phyloP scores from a whole-genome alignment of 2,888 invertebrate genomes.

The Caenorhabditis angaria region DNA sequence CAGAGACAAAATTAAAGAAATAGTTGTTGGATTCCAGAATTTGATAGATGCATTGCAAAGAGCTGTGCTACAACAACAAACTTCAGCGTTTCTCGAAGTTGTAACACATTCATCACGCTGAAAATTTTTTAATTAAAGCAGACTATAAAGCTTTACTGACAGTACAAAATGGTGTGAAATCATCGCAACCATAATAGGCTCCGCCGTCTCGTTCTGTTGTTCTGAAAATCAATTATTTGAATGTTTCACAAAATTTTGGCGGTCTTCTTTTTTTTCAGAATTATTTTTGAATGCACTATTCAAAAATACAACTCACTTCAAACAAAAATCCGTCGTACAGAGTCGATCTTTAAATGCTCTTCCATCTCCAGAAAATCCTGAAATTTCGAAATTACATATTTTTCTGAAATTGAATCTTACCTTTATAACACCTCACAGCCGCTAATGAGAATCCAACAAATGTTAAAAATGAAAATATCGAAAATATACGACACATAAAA shows the following conservation, averaged over 20 bases:
- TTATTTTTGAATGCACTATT: neutral
- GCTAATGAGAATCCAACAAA: constrained; percentile 14
- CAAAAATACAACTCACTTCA: constrained; percentile 21
- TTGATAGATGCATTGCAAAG: constrained; percentile 28
- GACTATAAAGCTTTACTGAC: constrained; percentile 8
- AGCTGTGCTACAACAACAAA: constrained; percentile 39
- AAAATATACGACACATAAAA: constrained; percentile 22
- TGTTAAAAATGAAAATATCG: constrained; percentile 15
- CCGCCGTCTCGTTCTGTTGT: constrained; percentile 32
- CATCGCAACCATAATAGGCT: constrained; percentile 44
- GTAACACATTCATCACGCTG: constrained; percentile 41
- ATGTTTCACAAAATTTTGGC: neutral
- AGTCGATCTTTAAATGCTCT: constrained; percentile 38
- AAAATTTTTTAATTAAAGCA: constrained; percentile 3
- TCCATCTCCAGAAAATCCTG: constrained; percentile 42
- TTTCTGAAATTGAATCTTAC: constrained; percentile 5
- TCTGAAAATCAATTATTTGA: constrained; percentile 20
- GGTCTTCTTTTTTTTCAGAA: neutral
- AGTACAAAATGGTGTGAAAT: constrained; percentile 41
- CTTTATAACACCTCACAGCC: constrained; percentile 39
- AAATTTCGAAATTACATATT: neutral
- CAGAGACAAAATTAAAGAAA: neutral
- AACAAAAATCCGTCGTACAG: constrained; percentile 43
- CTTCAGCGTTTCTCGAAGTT: constrained; percentile 33
- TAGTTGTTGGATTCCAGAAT: neutral